phyloP scores from a whole-genome alignment of 2,797 vertebrate genomes.

The Varecia variegata region DNA sequence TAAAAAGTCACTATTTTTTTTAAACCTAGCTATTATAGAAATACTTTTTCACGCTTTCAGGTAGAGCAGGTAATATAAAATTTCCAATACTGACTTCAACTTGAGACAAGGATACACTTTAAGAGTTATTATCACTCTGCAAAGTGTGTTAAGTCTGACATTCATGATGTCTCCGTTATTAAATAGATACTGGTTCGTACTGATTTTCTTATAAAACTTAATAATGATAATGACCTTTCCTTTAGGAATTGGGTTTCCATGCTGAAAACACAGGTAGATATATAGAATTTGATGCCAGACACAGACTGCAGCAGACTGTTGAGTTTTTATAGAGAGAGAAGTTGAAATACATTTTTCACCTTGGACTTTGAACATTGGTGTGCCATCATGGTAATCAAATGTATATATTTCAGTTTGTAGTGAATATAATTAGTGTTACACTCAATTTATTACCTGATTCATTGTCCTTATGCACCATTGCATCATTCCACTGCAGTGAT shows the following conservation, averaged over 20 bases:
- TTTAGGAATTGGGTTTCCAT: slow-evolving; percentile 82
- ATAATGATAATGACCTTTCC: slow-evolving; percentile 87
- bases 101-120: slow-evolving; percentile 85
- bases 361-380: slow-evolving; percentile 74
- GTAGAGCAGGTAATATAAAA: slow-evolving; percentile 84
- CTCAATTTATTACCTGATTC: slow-evolving; percentile 84
- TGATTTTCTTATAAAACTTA: slow-evolving; percentile 88
- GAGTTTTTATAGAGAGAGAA: slow-evolving; percentile 79
- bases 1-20: slow-evolving; percentile 80
- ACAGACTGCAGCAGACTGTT: slow-evolving; percentile 76
- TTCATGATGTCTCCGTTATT: slow-evolving; percentile 87
- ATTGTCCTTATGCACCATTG: slow-evolving; percentile 76
- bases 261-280: slow-evolving; percentile 83
- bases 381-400: slow-evolving; percentile 80
- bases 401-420: slow-evolving; percentile 83
- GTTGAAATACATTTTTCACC: slow-evolving; percentile 80
- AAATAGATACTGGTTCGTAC: slow-evolving; percentile 84
- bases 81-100: slow-evolving; percentile 83
- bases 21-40: slow-evolving; percentile 78
- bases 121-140: slow-evolving; percentile 85
- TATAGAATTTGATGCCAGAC: slow-evolving; percentile 82
- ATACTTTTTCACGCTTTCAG: slow-evolving; percentile 82
- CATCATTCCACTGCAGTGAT: slow-evolving; percentile 78
- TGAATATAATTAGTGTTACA: slow-evolving; percentile 84
- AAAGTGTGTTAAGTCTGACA: slow-evolving; percentile 87